Evolutionary conservation across 2,113 vertebrate species (phyloP), one percentile per base, ranked within the genome.

Genomic region (Origma solitaria): DNA sequence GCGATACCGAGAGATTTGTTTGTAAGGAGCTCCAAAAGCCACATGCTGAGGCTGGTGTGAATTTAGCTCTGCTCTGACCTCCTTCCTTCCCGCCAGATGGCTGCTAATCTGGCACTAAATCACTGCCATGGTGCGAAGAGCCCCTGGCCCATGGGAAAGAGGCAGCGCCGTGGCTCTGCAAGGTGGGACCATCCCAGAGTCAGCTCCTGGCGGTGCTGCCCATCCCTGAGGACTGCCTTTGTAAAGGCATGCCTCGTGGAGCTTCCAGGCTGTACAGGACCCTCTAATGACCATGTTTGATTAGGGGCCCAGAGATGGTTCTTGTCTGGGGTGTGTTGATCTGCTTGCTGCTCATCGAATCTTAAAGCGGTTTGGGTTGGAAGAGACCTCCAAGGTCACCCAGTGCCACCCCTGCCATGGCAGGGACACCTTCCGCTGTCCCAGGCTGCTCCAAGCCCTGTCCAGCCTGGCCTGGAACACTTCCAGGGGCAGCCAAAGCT

Each of bases 31-130:
- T 95, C 95, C 75, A 57, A 95, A 93, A 93, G 56, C 85, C 90
- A 83, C 94, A 68, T 94, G 88, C 88, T 64, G 88, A 58, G 68
- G 47, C 76, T 86, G 82, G 88, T 86, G 94, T 93, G 89, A 88
- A 81, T 94, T 96, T 90, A 95, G 75, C 45, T 88, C 47, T 47
- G 75, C 64, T 86, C 71, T 96, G 92, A 94, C 87, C 88, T 77
- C 24, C 37, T 47, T 88, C 33, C 40, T 49, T 81, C 40, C 68
- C 71, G 81, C 14, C 88, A 91, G 50, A 89, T 83, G 85, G 79
- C 35, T 95, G 71, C 56, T 83, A 51, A 92, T 54, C 64, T 85
- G 85, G 38, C 54, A 53, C 47, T 93, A 66, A 87, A 94, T 91
- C 64, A 75, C 82, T 45, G 23, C 73, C 14, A 4, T 1, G 25